Percentiles rank a stretch among this genome's conserved stretches.
Evolutionary conservation across 2,113 vertebrate species (phyloP).

Genomic region (Forbesichthys agassizii): DNA sequence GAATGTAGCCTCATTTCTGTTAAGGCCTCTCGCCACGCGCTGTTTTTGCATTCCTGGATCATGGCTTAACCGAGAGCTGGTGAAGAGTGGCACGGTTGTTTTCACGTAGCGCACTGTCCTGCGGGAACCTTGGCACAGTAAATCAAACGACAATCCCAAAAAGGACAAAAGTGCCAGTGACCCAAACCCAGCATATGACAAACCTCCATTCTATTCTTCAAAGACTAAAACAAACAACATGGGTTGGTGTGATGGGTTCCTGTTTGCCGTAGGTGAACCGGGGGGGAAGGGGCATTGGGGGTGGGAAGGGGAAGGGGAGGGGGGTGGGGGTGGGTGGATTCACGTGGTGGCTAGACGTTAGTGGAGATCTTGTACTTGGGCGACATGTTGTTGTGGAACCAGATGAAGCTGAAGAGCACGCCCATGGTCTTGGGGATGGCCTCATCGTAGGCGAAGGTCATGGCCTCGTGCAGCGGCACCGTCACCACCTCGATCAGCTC

Average conservation of each 20-base stretch:
- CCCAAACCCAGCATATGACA: constrained; percentile 52
- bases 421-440: constrained; percentile 85
- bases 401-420: constrained; percentile 87
- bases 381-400: constrained; percentile 88
- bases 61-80: constrained; percentile 46
- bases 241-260: neutral
- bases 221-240: constrained; percentile 36
- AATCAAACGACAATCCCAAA: constrained; percentile 25
- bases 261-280: too few species aligned
- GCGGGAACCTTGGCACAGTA: constrained; percentile 40
- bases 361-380: constrained; percentile 85
- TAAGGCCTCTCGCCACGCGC: constrained; percentile 23
- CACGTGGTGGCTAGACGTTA: constrained; percentile 73
- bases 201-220: constrained; percentile 23
- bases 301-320: neutral
- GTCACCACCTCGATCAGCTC: constrained; percentile 90
- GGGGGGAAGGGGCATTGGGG: constrained; percentile 37
- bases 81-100: constrained; percentile 26
- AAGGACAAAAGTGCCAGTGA: constrained; percentile 49
- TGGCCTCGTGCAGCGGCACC: constrained; percentile 85
- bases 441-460: constrained; percentile 87
- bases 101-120: neutral
- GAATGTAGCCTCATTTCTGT: constrained; percentile 40
- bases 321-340: too few species aligned
- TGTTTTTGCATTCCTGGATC: constrained; percentile 70